Percentiles rank a stretch among this genome's conserved stretches.
Conservation (phyloP, 1,140 invertebrate genomes). For the Planococcus citri region DNA sequence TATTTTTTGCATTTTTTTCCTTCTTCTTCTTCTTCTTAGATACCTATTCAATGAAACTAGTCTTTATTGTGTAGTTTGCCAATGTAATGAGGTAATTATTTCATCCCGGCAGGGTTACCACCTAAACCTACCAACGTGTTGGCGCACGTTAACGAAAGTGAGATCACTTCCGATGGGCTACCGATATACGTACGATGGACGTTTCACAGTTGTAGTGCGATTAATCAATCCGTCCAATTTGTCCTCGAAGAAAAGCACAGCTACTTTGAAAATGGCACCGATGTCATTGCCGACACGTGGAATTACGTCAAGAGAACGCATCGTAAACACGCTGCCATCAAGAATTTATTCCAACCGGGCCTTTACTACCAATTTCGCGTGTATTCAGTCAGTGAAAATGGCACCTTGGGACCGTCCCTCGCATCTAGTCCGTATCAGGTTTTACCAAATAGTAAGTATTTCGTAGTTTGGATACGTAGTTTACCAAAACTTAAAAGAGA, state of each 20-base stretch:
- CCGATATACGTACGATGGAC: neutral
- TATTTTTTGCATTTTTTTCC: too few species aligned
- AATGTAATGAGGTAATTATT: constrained; percentile 8
- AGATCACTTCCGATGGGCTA: neutral
- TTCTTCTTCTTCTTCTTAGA: too few species aligned
- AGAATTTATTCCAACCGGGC: neutral
- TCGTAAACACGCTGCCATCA: neutral
- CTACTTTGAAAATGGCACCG: neutral
- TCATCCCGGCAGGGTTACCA: neutral
- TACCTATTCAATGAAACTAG: too few species aligned
- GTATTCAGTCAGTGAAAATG: neutral
- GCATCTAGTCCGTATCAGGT: neutral
- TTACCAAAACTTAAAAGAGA: too few species aligned
- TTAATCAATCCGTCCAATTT: neutral
- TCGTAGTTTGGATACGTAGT: too few species aligned
- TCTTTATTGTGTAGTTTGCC: neutral
- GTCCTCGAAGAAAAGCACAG: neutral
- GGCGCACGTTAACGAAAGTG: neutral
- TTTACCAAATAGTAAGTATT: too few species aligned
- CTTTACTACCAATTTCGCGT: neutral
- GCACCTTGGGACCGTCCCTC: neutral
- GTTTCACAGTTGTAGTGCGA: neutral
- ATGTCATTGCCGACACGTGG: neutral
- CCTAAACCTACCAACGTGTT: neutral
- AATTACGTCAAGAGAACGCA: neutral